Evolutionary conservation across 2,113 vertebrate genomes (phyloP).

Genomic region (Cynopterus brachyotis): DNA sequence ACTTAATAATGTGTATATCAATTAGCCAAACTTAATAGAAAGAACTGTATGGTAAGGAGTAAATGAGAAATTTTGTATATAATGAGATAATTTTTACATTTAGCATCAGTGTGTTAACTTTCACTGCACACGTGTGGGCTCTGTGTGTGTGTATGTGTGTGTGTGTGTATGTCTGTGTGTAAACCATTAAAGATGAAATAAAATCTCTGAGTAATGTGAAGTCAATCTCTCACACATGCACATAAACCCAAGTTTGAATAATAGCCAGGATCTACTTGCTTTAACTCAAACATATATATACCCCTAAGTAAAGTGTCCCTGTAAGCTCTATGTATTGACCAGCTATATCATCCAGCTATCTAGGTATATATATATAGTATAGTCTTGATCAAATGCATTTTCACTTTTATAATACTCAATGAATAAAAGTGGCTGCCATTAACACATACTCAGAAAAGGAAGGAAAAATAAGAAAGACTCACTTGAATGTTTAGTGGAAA

Average conservation of each 20-base stretch:
- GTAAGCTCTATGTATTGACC: rapidly evolving
- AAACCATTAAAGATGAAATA: neutral
- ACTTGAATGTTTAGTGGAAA: neutral
- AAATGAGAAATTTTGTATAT: neutral
- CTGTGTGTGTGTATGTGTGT: neutral
- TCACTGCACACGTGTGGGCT: neutral
- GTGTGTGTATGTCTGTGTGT: neutral
- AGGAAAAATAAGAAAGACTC: neutral
- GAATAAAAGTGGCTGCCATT: neutral
- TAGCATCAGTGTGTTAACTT: neutral
- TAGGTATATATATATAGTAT: neutral
- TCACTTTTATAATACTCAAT: neutral
- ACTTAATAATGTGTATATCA: neutral
- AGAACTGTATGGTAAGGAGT: neutral
- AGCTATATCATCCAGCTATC: neutral
- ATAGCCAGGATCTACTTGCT: neutral
- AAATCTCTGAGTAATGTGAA: neutral
- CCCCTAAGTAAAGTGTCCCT: neutral
- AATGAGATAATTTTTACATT: neutral
- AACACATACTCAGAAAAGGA: neutral
- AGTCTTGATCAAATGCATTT: neutral
- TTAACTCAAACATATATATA: neutral
- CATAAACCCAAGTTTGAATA: neutral
- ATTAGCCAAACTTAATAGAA: neutral
- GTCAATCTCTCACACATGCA: neutral